These are phyloP conservation scores for Catagonus wagneri DNA, from an alignment of 2,113 vertebrate genomes.

Conservation along the genomic window DNA sequence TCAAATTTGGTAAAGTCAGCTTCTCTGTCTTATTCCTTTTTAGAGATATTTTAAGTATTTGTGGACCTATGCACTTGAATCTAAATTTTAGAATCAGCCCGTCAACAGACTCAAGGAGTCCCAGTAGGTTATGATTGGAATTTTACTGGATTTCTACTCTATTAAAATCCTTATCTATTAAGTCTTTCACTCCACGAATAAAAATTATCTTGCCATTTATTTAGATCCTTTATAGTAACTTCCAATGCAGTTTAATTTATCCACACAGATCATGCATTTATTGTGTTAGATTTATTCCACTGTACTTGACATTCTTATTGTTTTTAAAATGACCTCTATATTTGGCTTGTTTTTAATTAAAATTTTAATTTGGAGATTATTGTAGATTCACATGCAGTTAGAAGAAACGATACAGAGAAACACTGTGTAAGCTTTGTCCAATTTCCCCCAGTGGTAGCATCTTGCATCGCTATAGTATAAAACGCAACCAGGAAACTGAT, in stretches of 20 bases:
- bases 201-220: not conserved
- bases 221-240: not conserved
- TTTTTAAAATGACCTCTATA: not conserved
- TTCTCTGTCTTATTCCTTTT: not conserved
- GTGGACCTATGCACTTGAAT: not conserved
- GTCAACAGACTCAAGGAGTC: not conserved
- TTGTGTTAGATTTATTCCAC: not conserved
- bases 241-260: not conserved
- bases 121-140: not conserved
- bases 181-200: not conserved
- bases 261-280: not conserved
- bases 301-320: not conserved
- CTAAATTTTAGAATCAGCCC: not conserved
- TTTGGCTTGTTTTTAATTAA: not conserved
- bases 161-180: not conserved
- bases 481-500: not conserved
- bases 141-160: not conserved
- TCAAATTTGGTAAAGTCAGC: not conserved
- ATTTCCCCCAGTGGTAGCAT: not conserved
- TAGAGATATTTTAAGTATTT: not conserved
- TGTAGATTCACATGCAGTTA: not conserved
- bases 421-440: not conserved
- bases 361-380: slow-evolving; percentile 3
- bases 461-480: not conserved
- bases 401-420: not conserved